Base-by-base conservation (phyloP, 2,797 vertebrate genomes). In the Knipowitschia caucasica region DNA sequence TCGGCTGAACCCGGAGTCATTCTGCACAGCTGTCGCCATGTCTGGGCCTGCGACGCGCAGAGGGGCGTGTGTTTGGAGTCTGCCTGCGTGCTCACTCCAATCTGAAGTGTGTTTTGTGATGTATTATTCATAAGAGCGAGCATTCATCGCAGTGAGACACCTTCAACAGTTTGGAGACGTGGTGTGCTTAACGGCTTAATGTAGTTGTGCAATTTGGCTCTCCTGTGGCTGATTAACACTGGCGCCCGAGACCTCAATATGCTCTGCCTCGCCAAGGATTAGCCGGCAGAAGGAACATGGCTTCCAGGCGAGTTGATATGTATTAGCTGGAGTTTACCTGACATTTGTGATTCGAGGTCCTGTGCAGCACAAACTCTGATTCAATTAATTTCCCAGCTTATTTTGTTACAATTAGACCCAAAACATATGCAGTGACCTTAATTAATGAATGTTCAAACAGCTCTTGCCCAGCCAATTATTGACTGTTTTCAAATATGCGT, bases 141-240 rank as follows among this genome's bases (percentile, higher is more conserved):
- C 69, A 70, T 83, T 85, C 81, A 73, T 82, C 80, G 84, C 81
- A 76, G 82, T 76, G 80, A 84, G 85, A 83, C 78, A 82, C 86
- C 82, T 88, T 84, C 72, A 80, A 86, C 82, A 86, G 82, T 87
- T 89, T 88, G 81, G 76, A 88, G 85, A 86, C 75, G 54, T 75
- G 81, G 74, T 78, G 79, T 82, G 83, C 84, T 88, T 84, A 86
- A 86, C 82, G 59, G 83, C 86, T 89, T 89, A 89, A 89, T 89
- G 86, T 83, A 86, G 83, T 88, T 80, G 52, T 64, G 81, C 86
- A 87, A 81, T 88, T 89, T 88, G 84, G 76, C 74, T 86, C 83
- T 82, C 81, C 82, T 85, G 78, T 73, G 85, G 83, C 83, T 91
- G 88, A 90, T 89, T 86, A 88, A 84, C 80, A 68, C 75, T 53